These are phyloP conservation scores for Callosobruchus maculatus DNA, from an alignment of 2,888 invertebrate species.

Conservation along the genomic window DNA sequence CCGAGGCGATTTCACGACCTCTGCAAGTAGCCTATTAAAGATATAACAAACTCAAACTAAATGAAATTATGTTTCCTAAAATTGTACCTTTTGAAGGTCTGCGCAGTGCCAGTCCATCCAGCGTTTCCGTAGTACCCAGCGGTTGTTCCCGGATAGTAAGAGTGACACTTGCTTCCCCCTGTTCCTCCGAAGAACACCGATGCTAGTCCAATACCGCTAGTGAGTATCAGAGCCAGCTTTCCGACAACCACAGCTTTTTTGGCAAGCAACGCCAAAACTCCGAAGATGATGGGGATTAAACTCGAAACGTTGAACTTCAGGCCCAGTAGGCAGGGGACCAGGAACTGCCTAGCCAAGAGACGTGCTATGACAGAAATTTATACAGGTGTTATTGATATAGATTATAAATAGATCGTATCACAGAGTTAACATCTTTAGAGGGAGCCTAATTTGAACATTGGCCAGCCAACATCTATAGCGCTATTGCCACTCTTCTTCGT, in stretches of 20 bases:
- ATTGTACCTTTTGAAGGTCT: not conserved
- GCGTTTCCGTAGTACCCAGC: slow-evolving; percentile 6
- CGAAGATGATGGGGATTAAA: slow-evolving; percentile 69
- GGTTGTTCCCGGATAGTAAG: slow-evolving; percentile 14
- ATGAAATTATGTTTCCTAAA: no score
- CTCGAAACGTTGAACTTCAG: slow-evolving; percentile 77
- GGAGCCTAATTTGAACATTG: no score
- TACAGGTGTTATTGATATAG: no score
- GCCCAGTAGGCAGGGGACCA: slow-evolving; percentile 75
- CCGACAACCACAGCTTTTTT: slow-evolving; percentile 76
- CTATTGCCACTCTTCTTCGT: no score
- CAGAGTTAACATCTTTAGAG: no score
- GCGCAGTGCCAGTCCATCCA: not conserved
- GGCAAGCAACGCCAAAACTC: slow-evolving; percentile 64
- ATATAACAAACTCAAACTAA: no score
- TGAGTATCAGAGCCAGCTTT: slow-evolving; percentile 69
- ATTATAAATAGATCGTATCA: no score
- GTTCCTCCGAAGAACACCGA: slow-evolving; percentile 37
- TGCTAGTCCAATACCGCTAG: slow-evolving; percentile 64
- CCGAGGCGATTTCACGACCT: no score
- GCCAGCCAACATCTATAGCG: no score
- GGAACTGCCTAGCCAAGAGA: slow-evolving; percentile 64
- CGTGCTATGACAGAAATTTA: slow-evolving; percentile 55
- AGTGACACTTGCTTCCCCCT: not conserved
- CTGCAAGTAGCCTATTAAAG: no score